Conservation (phyloP, 2,888 invertebrate genomes). For the Xestia rhomboidea region DNA sequence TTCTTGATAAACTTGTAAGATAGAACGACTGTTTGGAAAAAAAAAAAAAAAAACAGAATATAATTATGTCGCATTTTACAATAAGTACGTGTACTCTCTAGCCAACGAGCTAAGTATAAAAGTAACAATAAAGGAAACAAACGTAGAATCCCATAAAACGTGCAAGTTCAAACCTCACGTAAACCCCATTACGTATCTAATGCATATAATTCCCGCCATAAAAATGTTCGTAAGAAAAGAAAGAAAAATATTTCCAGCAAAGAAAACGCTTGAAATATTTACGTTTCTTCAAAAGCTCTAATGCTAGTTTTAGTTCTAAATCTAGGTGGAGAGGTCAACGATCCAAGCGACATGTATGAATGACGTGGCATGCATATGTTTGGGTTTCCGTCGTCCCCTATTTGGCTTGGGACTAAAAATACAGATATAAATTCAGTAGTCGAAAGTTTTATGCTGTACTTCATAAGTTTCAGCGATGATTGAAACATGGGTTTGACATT, state of each 20-base stretch:
- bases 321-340: constrained; percentile 50
- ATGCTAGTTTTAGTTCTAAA: constrained; percentile 49
- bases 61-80: background rate
- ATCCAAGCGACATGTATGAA: constrained; percentile 31
- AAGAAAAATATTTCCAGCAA: constrained; percentile 20
- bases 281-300: constrained; percentile 12
- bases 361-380: constrained; percentile 40
- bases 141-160: constrained; percentile 31
- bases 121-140: constrained; percentile 27
- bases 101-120: background rate
- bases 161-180: constrained; percentile 40
- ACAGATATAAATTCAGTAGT: constrained; percentile 2
- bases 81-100: background rate
- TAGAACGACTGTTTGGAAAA: too few relatives aligned
- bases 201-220: constrained; percentile 42
- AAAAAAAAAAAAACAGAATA: background rate
- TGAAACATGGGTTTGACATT: background rate
- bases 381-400: background rate
- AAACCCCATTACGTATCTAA: constrained; percentile 41
- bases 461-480: background rate
- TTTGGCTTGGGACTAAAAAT: constrained; percentile 42
- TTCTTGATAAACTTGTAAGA: background rate
- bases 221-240: constrained; percentile 19
- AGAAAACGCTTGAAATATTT: constrained; percentile 20
- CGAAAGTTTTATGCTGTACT: background rate